phyloP scores from a whole-genome alignment of 2,113 vertebrate species.

The Platanista minor region DNA sequence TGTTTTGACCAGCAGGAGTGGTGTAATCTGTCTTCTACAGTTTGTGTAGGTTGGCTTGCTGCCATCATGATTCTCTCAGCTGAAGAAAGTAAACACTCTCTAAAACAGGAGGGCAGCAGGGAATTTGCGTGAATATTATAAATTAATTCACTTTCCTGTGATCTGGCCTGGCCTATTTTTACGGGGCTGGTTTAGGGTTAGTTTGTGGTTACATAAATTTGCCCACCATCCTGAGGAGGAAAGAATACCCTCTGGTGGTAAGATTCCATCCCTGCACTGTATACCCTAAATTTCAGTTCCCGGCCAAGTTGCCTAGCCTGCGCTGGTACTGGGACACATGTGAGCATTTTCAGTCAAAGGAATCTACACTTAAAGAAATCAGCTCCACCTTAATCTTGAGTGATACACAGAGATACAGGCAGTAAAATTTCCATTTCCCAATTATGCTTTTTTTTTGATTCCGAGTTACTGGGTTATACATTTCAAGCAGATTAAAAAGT shows the following conservation, averaged over 20 bases:
- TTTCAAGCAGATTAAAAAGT: background rate
- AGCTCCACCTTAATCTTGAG: background rate
- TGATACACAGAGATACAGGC: background rate
- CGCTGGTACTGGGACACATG: background rate
- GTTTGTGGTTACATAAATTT: constrained; percentile 2
- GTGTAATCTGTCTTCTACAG: background rate
- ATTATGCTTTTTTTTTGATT: background rate
- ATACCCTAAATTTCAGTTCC: background rate
- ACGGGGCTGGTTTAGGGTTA: background rate
- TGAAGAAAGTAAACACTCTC: background rate
- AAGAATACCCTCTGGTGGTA: constrained; percentile 57
- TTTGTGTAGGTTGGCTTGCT: background rate
- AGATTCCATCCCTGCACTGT: background rate
- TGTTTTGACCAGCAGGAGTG: background rate
- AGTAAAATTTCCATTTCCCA: background rate
- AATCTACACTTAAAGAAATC: background rate
- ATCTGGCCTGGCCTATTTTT: constrained; percentile 20
- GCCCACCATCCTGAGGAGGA: background rate
- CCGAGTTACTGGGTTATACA: background rate
- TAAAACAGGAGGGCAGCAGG: background rate
- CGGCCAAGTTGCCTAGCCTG: background rate
- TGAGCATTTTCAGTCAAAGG: background rate
- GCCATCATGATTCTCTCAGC: background rate
- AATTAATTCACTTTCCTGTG: background rate
- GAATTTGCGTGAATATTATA: constrained; percentile 6